These are phyloP conservation scores for Sorex araneus DNA, from an alignment of 2,113 vertebrate genomes.

Conservation along the genomic window DNA sequence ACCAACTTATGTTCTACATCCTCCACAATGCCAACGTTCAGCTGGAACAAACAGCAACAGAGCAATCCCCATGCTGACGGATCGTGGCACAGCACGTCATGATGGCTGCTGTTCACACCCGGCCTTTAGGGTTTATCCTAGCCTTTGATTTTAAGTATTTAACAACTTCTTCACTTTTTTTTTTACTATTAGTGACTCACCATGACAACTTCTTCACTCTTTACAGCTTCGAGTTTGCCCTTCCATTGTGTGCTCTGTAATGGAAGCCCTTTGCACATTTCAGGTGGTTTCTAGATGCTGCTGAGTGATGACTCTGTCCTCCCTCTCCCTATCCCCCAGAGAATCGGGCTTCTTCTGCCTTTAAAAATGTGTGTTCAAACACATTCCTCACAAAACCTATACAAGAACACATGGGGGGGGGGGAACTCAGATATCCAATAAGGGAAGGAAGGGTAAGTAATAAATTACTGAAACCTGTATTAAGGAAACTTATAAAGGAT, in stretches of 20 bases:
- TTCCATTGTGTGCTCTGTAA: neutral
- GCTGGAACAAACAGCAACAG: slow-evolving; percentile 37
- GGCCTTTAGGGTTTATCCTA: neutral
- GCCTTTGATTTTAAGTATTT: neutral
- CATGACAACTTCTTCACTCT: neutral
- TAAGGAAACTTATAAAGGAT: neutral
- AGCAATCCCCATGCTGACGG: neutral
- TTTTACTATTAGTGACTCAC: too few species aligned
- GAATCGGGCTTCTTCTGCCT: neutral
- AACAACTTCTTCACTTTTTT: neutral
- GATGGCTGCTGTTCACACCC: neutral
- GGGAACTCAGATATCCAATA: neutral
- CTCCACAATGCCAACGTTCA: neutral
- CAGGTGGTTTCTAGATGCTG: neutral
- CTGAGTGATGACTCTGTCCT: neutral
- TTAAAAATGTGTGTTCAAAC: neutral
- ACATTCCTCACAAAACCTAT: slow-evolving; percentile 12
- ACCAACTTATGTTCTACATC: neutral
- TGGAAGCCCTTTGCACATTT: neutral
- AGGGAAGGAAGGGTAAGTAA: neutral
- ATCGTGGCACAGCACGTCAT: neutral
- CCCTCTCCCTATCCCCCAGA: neutral
- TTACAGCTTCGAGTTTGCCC: neutral
- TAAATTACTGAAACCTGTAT: slow-evolving; percentile 1
- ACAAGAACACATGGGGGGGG: slow-evolving; percentile 17